A percentile compares a stretch with the other conserved stretches of the same genome.
phyloP scores from a whole-genome alignment of 37 sponge, comb jelly and placozoan species.

The Oopsacas minuta region DNA sequence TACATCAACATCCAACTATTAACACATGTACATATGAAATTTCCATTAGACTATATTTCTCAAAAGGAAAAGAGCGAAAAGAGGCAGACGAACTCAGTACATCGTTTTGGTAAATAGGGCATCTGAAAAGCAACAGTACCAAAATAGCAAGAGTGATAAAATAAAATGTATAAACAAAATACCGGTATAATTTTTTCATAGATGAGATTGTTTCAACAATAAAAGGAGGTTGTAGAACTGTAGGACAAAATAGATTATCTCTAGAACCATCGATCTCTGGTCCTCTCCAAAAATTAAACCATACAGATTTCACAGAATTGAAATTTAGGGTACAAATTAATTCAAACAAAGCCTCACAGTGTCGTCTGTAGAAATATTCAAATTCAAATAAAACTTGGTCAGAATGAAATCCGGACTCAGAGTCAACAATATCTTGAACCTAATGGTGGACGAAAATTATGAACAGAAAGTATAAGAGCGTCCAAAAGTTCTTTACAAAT shows the following conservation, averaged over 20 bases:
- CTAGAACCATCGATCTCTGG: neutral
- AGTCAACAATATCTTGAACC: too few relatives aligned
- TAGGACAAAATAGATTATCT: neutral
- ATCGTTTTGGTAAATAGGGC: neutral
- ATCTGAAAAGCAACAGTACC: neutral
- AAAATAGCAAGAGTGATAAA: neutral
- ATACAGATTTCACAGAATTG: neutral
- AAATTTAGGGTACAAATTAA: neutral
- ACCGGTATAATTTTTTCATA: neutral
- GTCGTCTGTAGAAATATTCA: conserved; percentile 3
- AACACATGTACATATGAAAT: too few relatives aligned
- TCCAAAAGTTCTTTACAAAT: too few relatives aligned
- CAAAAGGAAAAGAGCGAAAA: too few relatives aligned
- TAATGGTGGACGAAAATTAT: too few relatives aligned
- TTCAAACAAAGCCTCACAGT: neutral
- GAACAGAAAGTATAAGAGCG: too few relatives aligned
- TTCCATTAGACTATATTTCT: too few relatives aligned
- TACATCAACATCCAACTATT: too few relatives aligned
- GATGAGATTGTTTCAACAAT: neutral
- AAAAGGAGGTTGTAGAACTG: neutral
- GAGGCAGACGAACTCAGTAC: too few relatives aligned
- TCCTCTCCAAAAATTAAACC: neutral
- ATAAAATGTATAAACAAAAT: neutral
- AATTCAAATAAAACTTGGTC: neutral
- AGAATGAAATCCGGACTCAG: too few relatives aligned